Conservation (phyloP, 2,888 invertebrate species). For the Spodoptera picta region DNA sequence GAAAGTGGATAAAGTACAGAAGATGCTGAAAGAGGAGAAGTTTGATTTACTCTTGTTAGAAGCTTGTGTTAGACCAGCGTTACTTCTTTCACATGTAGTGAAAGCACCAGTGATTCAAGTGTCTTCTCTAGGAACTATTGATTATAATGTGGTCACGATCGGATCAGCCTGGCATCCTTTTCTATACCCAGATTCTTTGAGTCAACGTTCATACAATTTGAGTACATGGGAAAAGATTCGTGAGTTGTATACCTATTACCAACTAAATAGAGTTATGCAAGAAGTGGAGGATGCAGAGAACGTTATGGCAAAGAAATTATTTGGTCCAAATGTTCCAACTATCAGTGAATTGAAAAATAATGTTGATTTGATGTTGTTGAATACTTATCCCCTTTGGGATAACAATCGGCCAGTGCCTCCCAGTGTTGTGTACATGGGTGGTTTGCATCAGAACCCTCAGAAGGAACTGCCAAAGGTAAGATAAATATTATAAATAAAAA, state of each 20-base stretch:
- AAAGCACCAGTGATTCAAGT: conserved; percentile 62
- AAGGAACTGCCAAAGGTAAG: conserved; percentile 37
- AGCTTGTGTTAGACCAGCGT: conserved; percentile 44
- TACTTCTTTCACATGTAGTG: conserved; percentile 51
- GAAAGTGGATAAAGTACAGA: conserved; percentile 49
- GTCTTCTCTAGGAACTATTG: conserved; percentile 60
- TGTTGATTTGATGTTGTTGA: conserved; percentile 75
- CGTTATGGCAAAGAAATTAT: conserved; percentile 44
- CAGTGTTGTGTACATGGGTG: conserved; percentile 74
- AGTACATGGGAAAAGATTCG: conserved; percentile 63
- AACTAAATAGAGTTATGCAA: conserved; percentile 16
- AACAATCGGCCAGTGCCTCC: conserved; percentile 74
- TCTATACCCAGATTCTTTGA: conserved; percentile 56
- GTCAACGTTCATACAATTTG: conserved; percentile 56
- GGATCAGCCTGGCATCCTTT: conserved; percentile 57
- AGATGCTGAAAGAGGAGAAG: conserved; percentile 53
- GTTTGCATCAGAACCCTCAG: conserved; percentile 46
- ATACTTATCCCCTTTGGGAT: conserved; percentile 73
- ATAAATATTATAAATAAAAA: not conserved
- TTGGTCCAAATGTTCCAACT: conserved; percentile 60
- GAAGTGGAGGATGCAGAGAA: conserved; percentile 45
- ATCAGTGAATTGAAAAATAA: conserved; percentile 58
- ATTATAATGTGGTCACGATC: conserved; percentile 44
- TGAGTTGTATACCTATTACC: conserved; percentile 47
- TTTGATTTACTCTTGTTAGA: conserved; percentile 66